Base-by-base conservation (phyloP, 2,113 vertebrate species). In the Anolis carolinensis region DNA sequence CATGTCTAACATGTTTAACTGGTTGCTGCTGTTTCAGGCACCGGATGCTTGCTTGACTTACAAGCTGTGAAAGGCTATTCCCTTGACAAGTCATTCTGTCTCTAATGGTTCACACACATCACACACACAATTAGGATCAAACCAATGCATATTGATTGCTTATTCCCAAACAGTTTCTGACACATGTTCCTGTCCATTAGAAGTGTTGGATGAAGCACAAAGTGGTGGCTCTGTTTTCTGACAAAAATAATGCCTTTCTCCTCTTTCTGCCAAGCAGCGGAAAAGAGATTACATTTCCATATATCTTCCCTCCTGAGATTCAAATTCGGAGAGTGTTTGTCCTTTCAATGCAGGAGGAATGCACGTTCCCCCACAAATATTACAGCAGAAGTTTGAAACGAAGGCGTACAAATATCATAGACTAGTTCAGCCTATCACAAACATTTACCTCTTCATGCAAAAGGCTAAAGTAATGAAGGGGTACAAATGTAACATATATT, bases 61-160 rank as follows among this genome's bases (percentile, higher is more conserved):
- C 13, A 88, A 92, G 72, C 80, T 83, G 75, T 81, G 68, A 91
- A 68, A 79, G 90, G 81, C 81, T 89, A 81, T 81, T 30, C 62
- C 81, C 87, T 74, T 52, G 48, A 50, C 83, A 65, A 86, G 68
- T 90, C 84, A 39, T 75, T 83, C 75, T 92, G 73, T 91, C 85
- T 93, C 82, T 73, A 83, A 87, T 88, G 50, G 84, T 81, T 90
- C 79, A 86, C 68, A 88, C 79, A 90, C 23, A 79, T 86, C 77
- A 82, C 76, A 89, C 85, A 91, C n/a, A 59, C 91, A 81, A 86
- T 92, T 89, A 93, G 73, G 70, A 86, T 89, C 62, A 81, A 89
- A 82, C 76, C 90, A 88, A 80, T 85, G 73, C 84, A 88, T 92
- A 89, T 89, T 91, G 87, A 92, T 91, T 87, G 59, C 75, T 92